Evolutionary conservation across 2,797 vertebrate species (phyloP).

Genomic region (Onychomys torridus): DNA sequence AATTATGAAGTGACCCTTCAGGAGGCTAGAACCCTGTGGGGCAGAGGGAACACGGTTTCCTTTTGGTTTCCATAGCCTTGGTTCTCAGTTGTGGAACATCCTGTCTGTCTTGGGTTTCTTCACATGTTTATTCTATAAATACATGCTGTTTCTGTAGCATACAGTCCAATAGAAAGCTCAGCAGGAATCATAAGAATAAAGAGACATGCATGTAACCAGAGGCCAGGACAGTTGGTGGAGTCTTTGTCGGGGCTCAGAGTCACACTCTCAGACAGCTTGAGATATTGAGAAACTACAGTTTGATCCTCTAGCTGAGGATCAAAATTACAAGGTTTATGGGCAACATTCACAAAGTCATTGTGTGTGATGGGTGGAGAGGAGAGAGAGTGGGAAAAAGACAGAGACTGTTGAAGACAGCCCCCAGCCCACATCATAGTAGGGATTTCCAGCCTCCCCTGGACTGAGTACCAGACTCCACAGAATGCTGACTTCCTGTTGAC

Average conservation of each 20-base stretch:
- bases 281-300: not conserved
- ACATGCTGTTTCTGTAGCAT: too few species aligned
- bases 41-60: not conserved
- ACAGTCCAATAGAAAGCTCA: not conserved
- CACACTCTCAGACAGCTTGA: not conserved
- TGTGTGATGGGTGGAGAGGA: too few species aligned
- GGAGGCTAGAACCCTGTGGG: not conserved
- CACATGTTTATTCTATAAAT: not conserved
- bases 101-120: conserved; percentile 11
- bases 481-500: conserved; percentile 44
- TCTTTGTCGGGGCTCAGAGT: not conserved
- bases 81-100: not conserved
- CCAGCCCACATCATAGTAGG: not conserved
- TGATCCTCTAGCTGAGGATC: not conserved
- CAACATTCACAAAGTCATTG: not conserved
- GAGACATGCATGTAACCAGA: not conserved
- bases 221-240: not conserved
- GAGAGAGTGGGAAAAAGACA: not conserved
- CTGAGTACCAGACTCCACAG: not conserved
- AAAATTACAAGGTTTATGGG: not conserved
- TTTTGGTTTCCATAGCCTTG: not conserved
- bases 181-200: not conserved
- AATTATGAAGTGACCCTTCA: not conserved
- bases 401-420: not conserved
- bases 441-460: not conserved